Conservation (phyloP, 2,113 vertebrate genomes). For the Elaphurus davidianus region DNA sequence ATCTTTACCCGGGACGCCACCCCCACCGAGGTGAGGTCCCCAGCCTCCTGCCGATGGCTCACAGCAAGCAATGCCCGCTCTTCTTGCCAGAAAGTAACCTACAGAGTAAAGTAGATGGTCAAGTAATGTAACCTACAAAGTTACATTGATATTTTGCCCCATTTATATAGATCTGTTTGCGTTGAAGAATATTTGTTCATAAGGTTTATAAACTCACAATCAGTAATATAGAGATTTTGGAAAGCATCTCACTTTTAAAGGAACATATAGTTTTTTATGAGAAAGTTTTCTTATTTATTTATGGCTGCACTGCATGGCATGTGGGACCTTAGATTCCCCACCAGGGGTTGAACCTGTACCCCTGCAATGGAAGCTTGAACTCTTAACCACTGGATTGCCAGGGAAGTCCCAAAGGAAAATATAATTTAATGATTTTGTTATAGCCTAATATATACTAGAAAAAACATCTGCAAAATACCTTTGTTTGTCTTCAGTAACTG, state of each 20-base stretch:
- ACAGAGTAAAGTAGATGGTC: not conserved
- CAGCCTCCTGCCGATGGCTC: rapidly evolving
- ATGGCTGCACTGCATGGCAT: not conserved
- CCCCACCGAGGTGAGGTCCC: constrained; percentile 84
- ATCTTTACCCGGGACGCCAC: constrained; percentile 88
- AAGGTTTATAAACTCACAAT: not conserved
- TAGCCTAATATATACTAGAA: not conserved
- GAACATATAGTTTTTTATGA: not conserved
- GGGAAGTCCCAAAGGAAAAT: not conserved
- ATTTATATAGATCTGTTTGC: not conserved
- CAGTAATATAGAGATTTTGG: not conserved
- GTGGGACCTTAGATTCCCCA: not conserved
- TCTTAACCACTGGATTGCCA: not conserved
- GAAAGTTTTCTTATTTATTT: not conserved
- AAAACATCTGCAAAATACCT: not conserved
- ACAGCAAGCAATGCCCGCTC: rapidly evolving
- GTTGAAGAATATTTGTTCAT: not conserved
- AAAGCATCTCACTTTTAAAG: not conserved
- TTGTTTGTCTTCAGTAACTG: not conserved
- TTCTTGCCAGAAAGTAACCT: not conserved
- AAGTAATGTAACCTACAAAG: not conserved
- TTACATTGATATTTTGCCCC: not conserved
- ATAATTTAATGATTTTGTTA: not conserved
- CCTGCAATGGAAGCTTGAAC: not conserved
- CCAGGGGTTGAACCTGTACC: not conserved